phyloP scores from a whole-genome alignment of 2,888 invertebrate genomes.

The Acleris emargana region DNA sequence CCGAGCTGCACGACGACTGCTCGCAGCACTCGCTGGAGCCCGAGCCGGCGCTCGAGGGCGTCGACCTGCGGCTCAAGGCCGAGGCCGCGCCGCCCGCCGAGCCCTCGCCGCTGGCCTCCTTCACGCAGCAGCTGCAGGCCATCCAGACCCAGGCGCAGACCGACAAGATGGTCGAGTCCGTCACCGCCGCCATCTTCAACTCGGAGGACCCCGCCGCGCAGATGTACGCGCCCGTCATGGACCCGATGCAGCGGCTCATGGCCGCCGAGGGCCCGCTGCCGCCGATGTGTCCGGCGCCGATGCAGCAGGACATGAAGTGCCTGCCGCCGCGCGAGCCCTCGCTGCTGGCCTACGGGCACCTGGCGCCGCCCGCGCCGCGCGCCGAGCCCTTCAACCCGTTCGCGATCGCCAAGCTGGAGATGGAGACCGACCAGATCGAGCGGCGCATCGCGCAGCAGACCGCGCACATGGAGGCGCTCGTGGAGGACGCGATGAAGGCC shows the following conservation, averaged over 20 bases:
- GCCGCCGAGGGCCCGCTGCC: slow-evolving; percentile 45
- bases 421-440: slow-evolving; percentile 65
- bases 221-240: slow-evolving; percentile 60
- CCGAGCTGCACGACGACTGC: slow-evolving; percentile 39
- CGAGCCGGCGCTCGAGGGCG: slow-evolving; percentile 70
- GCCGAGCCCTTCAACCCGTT: slow-evolving; percentile 68
- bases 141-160: slow-evolving; percentile 79
- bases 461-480: slow-evolving; percentile 77
- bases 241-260: slow-evolving; percentile 66
- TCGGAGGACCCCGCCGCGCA: slow-evolving; percentile 63
- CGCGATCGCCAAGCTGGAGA: slow-evolving; percentile 70
- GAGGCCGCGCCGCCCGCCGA: slow-evolving; percentile 75
- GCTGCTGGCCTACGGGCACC: slow-evolving; percentile 57
- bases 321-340: slow-evolving; percentile 52
- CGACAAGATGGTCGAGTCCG: slow-evolving; percentile 80
- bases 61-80: slow-evolving; percentile 88
- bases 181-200: slow-evolving; percentile 80
- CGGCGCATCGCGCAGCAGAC: slow-evolving; percentile 69
- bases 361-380: slow-evolving; percentile 39
- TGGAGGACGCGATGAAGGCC: slow-evolving; percentile 77
- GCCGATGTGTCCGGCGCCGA: slow-evolving; percentile 2
- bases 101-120: slow-evolving; percentile 65
- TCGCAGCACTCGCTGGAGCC: slow-evolving; percentile 81
- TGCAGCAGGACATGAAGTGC: slow-evolving; percentile 58
- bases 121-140: slow-evolving; percentile 76